A percentile compares a stretch with the other conserved stretches of the same genome.
Conservation (phyloP, 2,888 invertebrate genomes). For the Drymonia ruficornis region DNA sequence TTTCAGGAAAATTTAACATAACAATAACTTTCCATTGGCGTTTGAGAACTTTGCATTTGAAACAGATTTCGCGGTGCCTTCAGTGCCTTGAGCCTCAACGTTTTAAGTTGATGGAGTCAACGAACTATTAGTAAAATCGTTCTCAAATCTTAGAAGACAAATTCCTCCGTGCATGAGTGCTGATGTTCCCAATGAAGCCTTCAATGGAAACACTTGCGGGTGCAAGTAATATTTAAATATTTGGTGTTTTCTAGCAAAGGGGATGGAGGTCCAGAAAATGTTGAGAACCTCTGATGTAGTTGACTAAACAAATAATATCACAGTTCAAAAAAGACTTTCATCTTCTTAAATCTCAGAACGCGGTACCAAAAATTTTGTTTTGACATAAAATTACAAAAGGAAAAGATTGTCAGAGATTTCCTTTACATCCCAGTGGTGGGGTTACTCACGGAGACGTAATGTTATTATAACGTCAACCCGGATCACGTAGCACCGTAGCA, state of each 20-base stretch:
- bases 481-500: conserved; percentile 41
- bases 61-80: not conserved
- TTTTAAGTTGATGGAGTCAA: too few species aligned
- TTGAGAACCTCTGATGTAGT: too few species aligned
- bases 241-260: too few species aligned
- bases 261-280: too few species aligned
- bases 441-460: conserved; percentile 37
- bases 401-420: conserved; percentile 11
- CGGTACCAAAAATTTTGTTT: not conserved
- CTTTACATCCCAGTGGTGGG: conserved; percentile 33
- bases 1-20: conserved; percentile 26
- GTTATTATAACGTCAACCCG: conserved; percentile 58
- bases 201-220: too few species aligned
- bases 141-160: not conserved
- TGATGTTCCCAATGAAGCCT: too few species aligned
- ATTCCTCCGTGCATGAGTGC: too few species aligned
- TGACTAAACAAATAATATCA: not conserved
- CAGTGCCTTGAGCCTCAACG: too few species aligned
- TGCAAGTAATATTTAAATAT: too few species aligned
- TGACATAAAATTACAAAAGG: not conserved
- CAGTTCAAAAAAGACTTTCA: not conserved
- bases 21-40: conserved; percentile 12
- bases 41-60: conserved; percentile 9
- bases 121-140: too few species aligned
- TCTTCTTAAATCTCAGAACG: not conserved